A percentile compares a stretch with the other conserved stretches of the same genome.
phyloP scores from a whole-genome alignment of 2,888 invertebrate genomes.

The Lycophotia porphyrea region DNA sequence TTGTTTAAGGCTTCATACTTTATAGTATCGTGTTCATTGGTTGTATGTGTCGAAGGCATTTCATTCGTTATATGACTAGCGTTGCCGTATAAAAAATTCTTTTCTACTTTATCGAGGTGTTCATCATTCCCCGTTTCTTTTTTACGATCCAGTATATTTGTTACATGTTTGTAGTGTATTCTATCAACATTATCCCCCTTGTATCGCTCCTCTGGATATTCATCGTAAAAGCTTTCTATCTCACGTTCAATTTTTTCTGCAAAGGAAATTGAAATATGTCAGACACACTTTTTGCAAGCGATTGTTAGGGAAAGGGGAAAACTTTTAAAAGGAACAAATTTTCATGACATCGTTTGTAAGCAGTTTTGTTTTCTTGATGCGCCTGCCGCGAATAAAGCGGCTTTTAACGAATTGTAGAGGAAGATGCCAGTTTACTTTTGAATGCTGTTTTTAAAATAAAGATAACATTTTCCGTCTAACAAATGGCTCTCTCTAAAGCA shows the following conservation, averaged over 20 bases:
- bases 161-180: constrained; percentile 73
- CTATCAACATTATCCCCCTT: constrained; percentile 74
- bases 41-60: constrained; percentile 31
- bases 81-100: constrained; percentile 52
- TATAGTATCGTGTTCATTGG: constrained; percentile 32
- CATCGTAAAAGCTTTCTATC: constrained; percentile 82
- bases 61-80: constrained; percentile 55
- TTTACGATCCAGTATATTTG: constrained; percentile 69
- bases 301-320: constrained; percentile 51
- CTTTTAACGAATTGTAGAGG: constrained; percentile 21
- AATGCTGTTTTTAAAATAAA: constrained; percentile 1
- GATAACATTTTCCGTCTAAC: neutral
- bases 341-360: constrained; percentile 42
- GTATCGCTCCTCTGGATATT: constrained; percentile 78
- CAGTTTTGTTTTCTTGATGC: constrained; percentile 38
- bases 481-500: constrained; percentile 5
- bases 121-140: constrained; percentile 64
- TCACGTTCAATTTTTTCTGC: constrained; percentile 84
- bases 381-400: constrained; percentile 6
- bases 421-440: neutral
- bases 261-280: constrained; percentile 71
- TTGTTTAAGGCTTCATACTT: constrained; percentile 48
- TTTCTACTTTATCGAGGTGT: constrained; percentile 62
- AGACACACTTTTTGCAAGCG: constrained; percentile 61
- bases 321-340: constrained; percentile 52